Conservation (phyloP, 2,797 vertebrate species). For the Enteromius viviparus region DNA sequence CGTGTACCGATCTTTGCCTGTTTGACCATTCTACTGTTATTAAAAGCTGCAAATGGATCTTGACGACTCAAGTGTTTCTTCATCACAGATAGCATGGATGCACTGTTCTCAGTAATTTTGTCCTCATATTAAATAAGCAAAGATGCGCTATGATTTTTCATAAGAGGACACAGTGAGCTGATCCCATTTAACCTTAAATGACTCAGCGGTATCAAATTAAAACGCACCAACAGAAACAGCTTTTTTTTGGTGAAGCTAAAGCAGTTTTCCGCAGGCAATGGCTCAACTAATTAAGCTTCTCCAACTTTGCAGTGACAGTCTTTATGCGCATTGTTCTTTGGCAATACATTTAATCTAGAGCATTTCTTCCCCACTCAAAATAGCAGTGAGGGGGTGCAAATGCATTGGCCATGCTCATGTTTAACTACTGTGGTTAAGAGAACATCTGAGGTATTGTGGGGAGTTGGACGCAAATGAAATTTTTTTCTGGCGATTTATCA, state of each 20-base stretch:
- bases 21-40: too few relatives aligned
- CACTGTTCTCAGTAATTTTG: neutral
- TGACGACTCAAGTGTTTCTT: too few relatives aligned
- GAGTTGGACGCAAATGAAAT: neutral
- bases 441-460: neutral
- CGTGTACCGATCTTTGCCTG: too few relatives aligned
- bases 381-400: conserved; percentile 23
- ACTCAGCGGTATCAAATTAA: conserved; percentile 13
- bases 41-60: too few relatives aligned
- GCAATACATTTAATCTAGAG: conserved; percentile 13
- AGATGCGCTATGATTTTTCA: neutral
- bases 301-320: neutral
- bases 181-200: conserved; percentile 2
- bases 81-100: neutral
- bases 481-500: neutral
- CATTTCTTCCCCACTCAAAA: conserved; percentile 29
- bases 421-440: conserved; percentile 1
- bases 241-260: neutral
- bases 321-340: conserved; percentile 31
- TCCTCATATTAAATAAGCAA: neutral
- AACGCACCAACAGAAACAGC: neutral
- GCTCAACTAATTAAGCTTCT: conserved; percentile 11
- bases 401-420: neutral
- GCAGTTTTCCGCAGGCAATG: neutral
- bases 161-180: conserved; percentile 18